Conservation (phyloP, 2,797 vertebrate genomes). For the Malurus splendens region DNA sequence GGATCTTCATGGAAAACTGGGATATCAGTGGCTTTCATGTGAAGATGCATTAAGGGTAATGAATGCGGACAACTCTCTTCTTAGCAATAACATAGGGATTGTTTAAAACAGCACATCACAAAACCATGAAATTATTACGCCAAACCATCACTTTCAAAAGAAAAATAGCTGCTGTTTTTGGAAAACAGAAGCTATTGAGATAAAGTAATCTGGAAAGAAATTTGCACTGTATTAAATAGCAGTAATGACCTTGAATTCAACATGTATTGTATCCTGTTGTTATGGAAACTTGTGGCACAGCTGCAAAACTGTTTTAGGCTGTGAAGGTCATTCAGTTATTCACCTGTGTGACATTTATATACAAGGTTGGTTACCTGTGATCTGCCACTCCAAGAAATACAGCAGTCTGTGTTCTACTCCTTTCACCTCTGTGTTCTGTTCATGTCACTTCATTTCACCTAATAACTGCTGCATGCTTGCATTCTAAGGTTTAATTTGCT, state of each 20-base stretch:
- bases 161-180: background rate
- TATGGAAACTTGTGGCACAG: background rate
- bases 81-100: background rate
- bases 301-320: conserved; percentile 15
- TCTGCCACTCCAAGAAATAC: background rate
- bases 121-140: background rate
- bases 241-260: conserved; percentile 17
- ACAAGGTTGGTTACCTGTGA: background rate
- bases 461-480: background rate
- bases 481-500: background rate
- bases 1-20: background rate
- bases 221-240: background rate
- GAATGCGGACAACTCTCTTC: background rate
- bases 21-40: background rate
- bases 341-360: background rate
- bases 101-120: background rate
- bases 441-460: background rate
- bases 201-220: background rate
- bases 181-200: background rate
- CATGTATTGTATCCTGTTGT: background rate
- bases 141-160: background rate
- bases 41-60: background rate
- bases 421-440: background rate
- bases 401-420: background rate
- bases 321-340: background rate